phyloP scores from a whole-genome alignment of 2,888 invertebrate species.

The Phragmatobia fuliginosa region DNA sequence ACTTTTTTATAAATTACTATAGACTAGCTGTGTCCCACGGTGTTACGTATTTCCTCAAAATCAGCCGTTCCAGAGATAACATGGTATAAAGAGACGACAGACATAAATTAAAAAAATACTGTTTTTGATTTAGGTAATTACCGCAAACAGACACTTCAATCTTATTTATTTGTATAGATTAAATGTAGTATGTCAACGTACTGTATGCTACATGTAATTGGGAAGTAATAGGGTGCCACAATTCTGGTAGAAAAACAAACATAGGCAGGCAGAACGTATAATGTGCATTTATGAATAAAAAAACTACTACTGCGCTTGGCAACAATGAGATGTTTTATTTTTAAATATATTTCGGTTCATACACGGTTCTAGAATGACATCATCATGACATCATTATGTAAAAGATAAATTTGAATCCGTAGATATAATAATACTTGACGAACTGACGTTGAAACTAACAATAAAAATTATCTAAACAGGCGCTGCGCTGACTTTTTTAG shows the following conservation, averaged over 20 bases:
- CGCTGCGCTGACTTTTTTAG: not conserved
- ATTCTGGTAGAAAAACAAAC: not conserved
- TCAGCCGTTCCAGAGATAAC: no score
- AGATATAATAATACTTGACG: slow-evolving; percentile 20
- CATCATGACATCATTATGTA: slow-evolving; percentile 53
- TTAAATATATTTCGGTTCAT: not conserved
- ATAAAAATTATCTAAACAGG: slow-evolving; percentile 9
- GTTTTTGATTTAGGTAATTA: no score
- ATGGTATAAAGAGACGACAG: no score
- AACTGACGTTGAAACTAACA: slow-evolving; percentile 32
- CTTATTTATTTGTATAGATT: no score
- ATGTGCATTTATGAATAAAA: not conserved
- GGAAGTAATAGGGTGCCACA: no score
- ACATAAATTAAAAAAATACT: no score
- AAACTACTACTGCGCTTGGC: not conserved
- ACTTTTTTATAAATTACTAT: no score
- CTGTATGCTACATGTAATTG: no score
- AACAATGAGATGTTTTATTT: not conserved
- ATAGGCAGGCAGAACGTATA: not conserved
- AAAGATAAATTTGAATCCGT: slow-evolving; percentile 9
- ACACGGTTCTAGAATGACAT: slow-evolving; percentile 37
- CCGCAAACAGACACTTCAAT: no score
- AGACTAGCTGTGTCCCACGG: no score
- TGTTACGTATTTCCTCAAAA: no score
- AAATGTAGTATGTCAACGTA: no score